These are phyloP conservation scores for Deroplatys truncata DNA, from an alignment of 2,888 invertebrate genomes.

Conservation along the genomic window DNA sequence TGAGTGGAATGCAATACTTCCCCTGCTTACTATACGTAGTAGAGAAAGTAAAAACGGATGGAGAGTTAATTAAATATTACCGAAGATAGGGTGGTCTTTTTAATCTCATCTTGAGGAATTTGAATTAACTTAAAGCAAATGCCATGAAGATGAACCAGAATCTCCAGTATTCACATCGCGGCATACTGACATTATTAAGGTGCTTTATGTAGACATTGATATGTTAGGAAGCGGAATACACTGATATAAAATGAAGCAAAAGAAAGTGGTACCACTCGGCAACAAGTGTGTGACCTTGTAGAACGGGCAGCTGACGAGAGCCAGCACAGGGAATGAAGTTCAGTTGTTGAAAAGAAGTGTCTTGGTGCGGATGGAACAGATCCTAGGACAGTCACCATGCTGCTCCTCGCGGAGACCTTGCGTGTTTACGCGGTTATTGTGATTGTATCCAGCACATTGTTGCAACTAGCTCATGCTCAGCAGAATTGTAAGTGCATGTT, in stretches of 20 bases:
- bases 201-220: background rate
- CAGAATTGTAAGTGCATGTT: background rate
- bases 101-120: too few species aligned
- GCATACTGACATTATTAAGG: too few species aligned
- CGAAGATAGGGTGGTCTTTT: too few species aligned
- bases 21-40: too few species aligned
- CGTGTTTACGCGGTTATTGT: background rate
- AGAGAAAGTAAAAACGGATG: too few species aligned
- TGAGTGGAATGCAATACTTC: too few species aligned
- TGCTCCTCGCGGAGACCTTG: background rate
- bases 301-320: background rate
- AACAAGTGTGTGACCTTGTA: background rate
- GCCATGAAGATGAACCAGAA: too few species aligned
- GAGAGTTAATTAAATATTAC: too few species aligned
- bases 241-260: background rate
- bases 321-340: background rate
- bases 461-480: background rate
- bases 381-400: background rate
- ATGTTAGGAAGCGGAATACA: background rate
- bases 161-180: too few species aligned
- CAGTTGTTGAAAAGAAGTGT: background rate
- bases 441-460: background rate
- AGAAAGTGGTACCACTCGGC: background rate
- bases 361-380: background rate
- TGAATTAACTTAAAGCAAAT: too few species aligned